These are phyloP conservation scores for Aphelocoma coerulescens DNA, from an alignment of 2,113 vertebrate genomes.

Conservation along the genomic window DNA sequence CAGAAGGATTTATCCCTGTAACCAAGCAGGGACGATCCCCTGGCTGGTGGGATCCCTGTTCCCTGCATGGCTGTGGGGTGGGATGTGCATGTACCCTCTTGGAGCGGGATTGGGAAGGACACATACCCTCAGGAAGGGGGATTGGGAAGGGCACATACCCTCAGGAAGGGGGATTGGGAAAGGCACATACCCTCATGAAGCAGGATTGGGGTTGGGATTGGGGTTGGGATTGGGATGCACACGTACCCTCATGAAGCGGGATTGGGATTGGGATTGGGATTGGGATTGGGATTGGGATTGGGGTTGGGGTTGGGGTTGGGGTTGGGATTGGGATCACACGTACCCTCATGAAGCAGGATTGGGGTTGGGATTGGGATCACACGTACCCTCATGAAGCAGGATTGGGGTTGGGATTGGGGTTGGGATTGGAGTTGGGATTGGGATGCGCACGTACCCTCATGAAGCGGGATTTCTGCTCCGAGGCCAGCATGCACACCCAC, in stretches of 20 bases:
- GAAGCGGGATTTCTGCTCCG: slow-evolving; percentile 77
- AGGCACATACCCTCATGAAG: slow-evolving; percentile 78
- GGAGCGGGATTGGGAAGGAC: background rate
- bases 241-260: slow-evolving; percentile 51
- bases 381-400: slow-evolving; percentile 51
- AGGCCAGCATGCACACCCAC: slow-evolving; percentile 82
- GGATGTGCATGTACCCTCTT: background rate
- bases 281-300: fast-evolving
- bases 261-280: background rate
- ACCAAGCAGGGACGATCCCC: background rate
- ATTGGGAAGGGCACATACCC: slow-evolving; percentile 46
- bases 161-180: slow-evolving; percentile 69
- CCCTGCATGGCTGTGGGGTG: background rate
- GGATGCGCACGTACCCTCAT: background rate
- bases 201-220: background rate
- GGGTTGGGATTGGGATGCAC: background rate
- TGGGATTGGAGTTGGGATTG: too few species aligned
- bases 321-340: fast-evolving
- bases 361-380: background rate
- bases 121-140: background rate
- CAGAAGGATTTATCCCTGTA: background rate
- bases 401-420: background rate
- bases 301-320: background rate
- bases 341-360: slow-evolving; percentile 60
- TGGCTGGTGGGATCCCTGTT: background rate